phyloP scores from a whole-genome alignment of 2,797 vertebrate genomes.

The Dendrocincla fuliginosa region DNA sequence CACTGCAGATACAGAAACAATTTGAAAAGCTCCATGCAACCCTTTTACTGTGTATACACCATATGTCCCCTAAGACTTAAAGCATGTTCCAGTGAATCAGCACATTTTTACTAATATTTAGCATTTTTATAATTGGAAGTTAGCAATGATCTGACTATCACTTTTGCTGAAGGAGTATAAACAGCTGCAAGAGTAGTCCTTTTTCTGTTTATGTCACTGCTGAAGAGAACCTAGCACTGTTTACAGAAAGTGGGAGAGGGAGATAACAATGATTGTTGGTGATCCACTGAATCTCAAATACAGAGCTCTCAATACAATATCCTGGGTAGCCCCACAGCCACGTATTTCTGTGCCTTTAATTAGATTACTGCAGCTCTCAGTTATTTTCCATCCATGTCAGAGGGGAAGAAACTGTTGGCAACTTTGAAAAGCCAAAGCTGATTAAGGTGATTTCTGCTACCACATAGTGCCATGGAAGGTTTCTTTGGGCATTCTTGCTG shows the following conservation, averaged over 20 bases:
- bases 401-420: background rate
- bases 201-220: background rate
- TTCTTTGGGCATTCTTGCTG: background rate
- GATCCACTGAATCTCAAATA: background rate
- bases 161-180: background rate
- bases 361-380: background rate
- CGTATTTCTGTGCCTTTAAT: background rate
- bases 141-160: background rate
- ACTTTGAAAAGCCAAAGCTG: background rate
- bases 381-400: background rate
- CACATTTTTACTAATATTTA: slow-evolving; percentile 33
- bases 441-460: background rate
- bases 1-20: slow-evolving; percentile 46
- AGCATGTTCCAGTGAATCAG: slow-evolving; percentile 8
- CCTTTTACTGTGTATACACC: background rate
- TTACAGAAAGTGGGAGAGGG: background rate
- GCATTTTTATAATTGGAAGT: slow-evolving; percentile 3
- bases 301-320: background rate
- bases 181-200: background rate
- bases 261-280: background rate
- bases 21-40: background rate
- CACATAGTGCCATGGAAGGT: background rate
- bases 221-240: background rate
- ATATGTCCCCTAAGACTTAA: slow-evolving; percentile 4
- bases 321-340: background rate